Conservation (phyloP, 2,797 vertebrate species). For the Eurystomus glaucurus region DNA sequence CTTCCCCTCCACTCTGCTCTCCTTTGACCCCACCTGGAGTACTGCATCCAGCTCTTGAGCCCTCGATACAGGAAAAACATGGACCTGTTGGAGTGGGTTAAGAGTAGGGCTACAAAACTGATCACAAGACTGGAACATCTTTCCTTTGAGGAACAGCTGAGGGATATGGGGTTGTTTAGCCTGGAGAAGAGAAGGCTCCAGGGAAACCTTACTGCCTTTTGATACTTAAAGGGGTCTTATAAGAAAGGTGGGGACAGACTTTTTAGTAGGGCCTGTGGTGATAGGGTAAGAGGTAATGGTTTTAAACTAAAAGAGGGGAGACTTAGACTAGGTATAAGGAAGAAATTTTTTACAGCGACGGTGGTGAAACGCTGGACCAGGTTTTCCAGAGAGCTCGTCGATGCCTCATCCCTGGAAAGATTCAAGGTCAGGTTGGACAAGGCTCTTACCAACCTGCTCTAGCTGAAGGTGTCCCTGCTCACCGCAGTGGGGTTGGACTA, state of each 20-base stretch:
- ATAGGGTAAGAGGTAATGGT: neutral
- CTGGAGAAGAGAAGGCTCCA: neutral
- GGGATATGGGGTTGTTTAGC: neutral
- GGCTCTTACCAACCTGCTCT: neutral
- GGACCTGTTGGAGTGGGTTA: neutral
- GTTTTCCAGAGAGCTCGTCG: neutral
- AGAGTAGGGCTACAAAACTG: neutral
- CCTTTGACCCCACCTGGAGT: neutral
- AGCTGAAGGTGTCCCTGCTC: neutral
- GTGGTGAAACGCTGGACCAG: neutral
- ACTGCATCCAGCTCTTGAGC: neutral
- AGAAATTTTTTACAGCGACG: neutral
- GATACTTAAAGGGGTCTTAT: neutral
- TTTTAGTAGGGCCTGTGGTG: neutral
- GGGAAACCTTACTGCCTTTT: neutral
- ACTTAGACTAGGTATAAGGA: neutral
- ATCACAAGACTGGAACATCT: neutral
- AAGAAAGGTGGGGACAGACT: neutral
- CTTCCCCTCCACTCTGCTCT: neutral
- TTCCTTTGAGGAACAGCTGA: neutral
- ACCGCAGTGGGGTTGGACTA: rapidly evolving
- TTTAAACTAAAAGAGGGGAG: neutral
- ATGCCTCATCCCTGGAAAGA: neutral
- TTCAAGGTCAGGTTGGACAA: rapidly evolving
- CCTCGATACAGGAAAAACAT: neutral